Percentiles rank a stretch among this genome's conserved stretches.
These are phyloP conservation scores for Sepioteuthis lessoniana DNA, from an alignment of 2,888 invertebrate genomes.

Conservation along the genomic window DNA sequence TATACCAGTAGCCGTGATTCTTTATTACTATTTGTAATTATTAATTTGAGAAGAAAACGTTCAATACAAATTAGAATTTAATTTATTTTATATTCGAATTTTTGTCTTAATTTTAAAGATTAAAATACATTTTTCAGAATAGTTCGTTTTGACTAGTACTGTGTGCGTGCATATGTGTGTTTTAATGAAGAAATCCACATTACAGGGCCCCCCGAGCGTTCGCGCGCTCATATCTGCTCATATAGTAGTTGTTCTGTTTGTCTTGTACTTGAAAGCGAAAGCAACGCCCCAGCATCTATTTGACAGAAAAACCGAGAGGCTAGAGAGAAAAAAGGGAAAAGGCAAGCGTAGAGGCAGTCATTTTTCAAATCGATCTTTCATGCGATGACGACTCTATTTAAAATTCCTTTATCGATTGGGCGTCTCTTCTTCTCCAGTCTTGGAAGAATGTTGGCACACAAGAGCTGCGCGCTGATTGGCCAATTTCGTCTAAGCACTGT, in stretches of 20 bases:
- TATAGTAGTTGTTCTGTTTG: background rate
- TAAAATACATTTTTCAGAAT: background rate
- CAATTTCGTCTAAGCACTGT: background rate
- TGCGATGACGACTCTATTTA: slow-evolving; percentile 19
- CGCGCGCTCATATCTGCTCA: background rate
- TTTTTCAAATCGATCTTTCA: slow-evolving; percentile 17
- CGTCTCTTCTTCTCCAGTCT: slow-evolving; percentile 24
- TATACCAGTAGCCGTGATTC: too few relatives aligned
- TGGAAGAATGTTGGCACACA: background rate
- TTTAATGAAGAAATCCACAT: background rate
- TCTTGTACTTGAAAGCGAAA: background rate
- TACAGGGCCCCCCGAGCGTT: background rate
- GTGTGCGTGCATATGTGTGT: background rate
- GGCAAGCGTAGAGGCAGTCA: background rate
- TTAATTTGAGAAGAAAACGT: too few relatives aligned
- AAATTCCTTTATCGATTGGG: slow-evolving; percentile 16
- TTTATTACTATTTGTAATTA: too few relatives aligned
- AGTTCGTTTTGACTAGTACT: background rate
- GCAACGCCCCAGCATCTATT: background rate
- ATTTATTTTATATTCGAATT: background rate
- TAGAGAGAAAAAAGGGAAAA: background rate
- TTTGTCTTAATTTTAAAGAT: background rate
- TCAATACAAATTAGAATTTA: background rate
- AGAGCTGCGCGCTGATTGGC: background rate
- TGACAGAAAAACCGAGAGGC: background rate